A percentile compares a stretch with the other conserved stretches of the same genome.
Conservation (phyloP, 1,140 invertebrate genomes). For the Drosophila kohkoa region DNA sequence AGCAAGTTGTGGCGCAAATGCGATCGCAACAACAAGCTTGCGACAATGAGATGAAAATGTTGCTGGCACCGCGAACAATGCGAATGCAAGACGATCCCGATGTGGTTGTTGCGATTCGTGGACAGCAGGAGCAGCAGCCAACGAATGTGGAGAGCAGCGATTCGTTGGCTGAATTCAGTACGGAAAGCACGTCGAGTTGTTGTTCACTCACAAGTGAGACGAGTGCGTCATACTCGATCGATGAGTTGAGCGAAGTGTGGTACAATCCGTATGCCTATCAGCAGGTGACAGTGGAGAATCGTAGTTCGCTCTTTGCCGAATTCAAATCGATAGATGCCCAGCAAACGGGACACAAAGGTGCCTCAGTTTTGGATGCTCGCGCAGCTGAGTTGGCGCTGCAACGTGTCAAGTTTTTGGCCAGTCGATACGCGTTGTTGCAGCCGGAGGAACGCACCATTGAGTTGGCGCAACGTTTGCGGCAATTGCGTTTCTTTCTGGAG, state of each 20-base stretch:
- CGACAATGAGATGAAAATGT: no score
- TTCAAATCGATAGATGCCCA: constrained; percentile 1
- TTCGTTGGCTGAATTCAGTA: no score
- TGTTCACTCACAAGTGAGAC: neutral
- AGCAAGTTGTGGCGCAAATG: no score
- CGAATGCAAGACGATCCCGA: no score
- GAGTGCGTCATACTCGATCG: neutral
- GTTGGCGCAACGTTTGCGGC: constrained; percentile 14
- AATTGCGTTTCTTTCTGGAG: constrained; percentile 42
- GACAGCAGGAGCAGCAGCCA: no score
- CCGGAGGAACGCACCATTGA: neutral
- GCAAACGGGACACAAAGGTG: neutral
- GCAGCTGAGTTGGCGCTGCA: neutral
- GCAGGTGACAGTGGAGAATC: no score
- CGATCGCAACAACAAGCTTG: no score
- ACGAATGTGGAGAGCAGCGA: no score
- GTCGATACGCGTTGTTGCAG: constrained; percentile 4
- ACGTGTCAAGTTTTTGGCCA: neutral
- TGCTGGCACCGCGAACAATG: no score
- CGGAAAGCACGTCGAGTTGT: no score
- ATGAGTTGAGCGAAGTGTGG: constrained; percentile 20
- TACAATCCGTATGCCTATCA: neutral
- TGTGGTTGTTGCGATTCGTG: no score
- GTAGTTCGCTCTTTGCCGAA: no score
- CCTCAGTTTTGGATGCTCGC: neutral